A percentile compares a stretch with the other conserved stretches of the same genome.
Conservation (phyloP, 2,113 vertebrate species). For the Herpetotheres cachinnans region DNA sequence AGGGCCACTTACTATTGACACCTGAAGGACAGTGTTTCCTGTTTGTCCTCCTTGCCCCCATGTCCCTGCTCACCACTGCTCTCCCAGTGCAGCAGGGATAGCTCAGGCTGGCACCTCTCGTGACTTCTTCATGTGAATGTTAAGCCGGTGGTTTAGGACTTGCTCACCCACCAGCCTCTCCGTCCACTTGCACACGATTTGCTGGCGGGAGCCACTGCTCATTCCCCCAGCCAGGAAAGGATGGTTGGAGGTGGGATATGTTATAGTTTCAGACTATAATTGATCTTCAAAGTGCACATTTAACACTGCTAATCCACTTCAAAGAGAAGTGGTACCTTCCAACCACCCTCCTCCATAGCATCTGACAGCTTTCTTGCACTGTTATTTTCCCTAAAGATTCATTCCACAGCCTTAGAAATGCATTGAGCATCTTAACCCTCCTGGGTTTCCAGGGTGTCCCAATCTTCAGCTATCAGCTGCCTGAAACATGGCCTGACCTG, state of each 20-base stretch:
- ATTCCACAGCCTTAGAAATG: neutral
- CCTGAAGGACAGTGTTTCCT: neutral
- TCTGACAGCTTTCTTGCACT: neutral
- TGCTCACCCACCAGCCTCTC: neutral
- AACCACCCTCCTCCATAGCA: neutral
- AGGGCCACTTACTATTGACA: neutral
- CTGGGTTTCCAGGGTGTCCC: neutral
- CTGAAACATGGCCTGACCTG: neutral
- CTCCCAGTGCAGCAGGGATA: neutral
- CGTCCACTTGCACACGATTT: accelerated
- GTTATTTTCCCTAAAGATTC: neutral
- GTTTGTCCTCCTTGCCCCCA: neutral
- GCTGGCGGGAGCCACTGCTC: neutral
- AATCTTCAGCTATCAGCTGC: neutral
- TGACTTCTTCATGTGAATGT: accelerated
- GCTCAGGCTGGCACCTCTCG: neutral
- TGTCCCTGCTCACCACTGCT: neutral
- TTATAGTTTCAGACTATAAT: neutral
- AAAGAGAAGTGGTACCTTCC: neutral
- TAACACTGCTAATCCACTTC: neutral
- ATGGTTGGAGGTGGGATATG: neutral
- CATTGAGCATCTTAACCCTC: neutral
- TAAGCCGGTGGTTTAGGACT: neutral
- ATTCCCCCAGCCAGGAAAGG: neutral
- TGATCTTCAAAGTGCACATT: neutral